Evolutionary conservation across 2,113 vertebrate species (phyloP), one percentile per base, ranked within the genome.

Genomic region (Eclectus roratus): DNA sequence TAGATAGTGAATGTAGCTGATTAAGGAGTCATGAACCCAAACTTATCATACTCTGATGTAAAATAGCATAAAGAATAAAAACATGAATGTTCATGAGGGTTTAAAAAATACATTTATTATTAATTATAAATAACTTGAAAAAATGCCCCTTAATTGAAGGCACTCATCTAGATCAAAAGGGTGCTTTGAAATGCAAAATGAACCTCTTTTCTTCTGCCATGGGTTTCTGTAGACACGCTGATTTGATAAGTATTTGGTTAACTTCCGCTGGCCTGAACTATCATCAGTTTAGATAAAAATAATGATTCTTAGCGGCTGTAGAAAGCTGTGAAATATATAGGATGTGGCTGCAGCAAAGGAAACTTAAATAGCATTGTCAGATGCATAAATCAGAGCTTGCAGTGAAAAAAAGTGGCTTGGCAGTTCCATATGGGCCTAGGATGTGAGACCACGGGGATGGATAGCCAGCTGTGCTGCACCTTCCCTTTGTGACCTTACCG

Each of bases 181-280:
- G 12, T 81, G 58, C 86, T 77, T 91, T 91, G 82, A 95, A 94
- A 79, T 89, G 70, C 65, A 88, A 85, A 86, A 52, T 27, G 61
- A 89, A 56, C 21, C 37, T 88, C 56, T 94, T 64, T 86, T 88
- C 76, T 88, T 77, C 74, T 95, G 88, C 70, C 85, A 73, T 39
- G 31, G 9, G 21, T 93, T 90, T 88, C 44, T 52, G 14, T 37
- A 20, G 56, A 46, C 39, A 65, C 63, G 61, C 13, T 61, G 84
- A 82, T 89, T 76, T 60, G 47, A 50, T 89, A 81, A 81, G 87
- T 44, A 31, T 23, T 85, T 17, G 33, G 16, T 71, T 74, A 86
- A 71, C 28, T 88, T 81, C 65, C 9, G 2, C 35, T 94, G 72
- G 66, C 77, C 72, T 83, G 63, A 58, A 27, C 33, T 80, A 56